phyloP scores from a whole-genome alignment of 2,113 vertebrate species.

The Genyomyrus donnyi region DNA sequence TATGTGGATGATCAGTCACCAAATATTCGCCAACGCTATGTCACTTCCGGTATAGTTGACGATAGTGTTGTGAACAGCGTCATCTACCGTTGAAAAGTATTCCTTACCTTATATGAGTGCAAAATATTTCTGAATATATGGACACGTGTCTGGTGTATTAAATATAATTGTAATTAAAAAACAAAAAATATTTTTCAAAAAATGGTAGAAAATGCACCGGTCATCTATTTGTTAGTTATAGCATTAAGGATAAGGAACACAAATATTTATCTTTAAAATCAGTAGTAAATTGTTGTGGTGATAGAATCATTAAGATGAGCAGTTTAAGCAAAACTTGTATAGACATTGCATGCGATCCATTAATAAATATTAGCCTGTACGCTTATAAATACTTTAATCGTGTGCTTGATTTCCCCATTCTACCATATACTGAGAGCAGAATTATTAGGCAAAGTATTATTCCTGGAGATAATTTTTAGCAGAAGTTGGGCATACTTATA shows the following conservation, averaged over 20 bases:
- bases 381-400: neutral
- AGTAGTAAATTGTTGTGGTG: neutral
- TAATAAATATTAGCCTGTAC: neutral
- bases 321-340: neutral
- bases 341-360: neutral
- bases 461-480: too few species aligned
- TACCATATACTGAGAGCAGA: neutral
- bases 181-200: neutral
- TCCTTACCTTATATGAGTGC: neutral
- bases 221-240: neutral
- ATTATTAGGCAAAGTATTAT: neutral
- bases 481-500: too few species aligned
- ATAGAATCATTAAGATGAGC: neutral
- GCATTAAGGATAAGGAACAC: neutral
- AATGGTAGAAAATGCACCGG: neutral
- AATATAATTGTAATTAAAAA: neutral
- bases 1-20: slow-evolving; percentile 32
- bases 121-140: neutral
- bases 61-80: neutral
- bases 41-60: slow-evolving; percentile 16
- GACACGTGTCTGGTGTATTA: neutral
- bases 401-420: neutral
- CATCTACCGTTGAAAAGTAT: neutral
- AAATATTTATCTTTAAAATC: neutral
- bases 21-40: neutral